phyloP scores from a whole-genome alignment of 2,113 vertebrate genomes.

The Turnix velox region DNA sequence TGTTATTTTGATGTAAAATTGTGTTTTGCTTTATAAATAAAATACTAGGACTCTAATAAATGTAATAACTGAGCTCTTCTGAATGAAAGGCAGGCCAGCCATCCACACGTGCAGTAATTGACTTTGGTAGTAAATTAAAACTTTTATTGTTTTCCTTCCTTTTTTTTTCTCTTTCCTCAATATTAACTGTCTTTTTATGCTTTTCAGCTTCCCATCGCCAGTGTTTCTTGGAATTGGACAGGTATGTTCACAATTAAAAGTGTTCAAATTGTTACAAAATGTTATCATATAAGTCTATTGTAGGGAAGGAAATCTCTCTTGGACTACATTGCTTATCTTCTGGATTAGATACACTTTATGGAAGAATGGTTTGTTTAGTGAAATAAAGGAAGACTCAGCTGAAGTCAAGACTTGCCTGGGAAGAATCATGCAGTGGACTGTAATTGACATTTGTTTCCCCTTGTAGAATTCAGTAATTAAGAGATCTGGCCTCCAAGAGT shows the following conservation, averaged over 20 bases:
- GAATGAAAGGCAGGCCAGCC: not conserved
- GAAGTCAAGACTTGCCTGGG: not conserved
- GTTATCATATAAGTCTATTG: not conserved
- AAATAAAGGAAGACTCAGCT: not conserved
- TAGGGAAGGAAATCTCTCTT: not conserved
- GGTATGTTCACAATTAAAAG: conserved; percentile 64
- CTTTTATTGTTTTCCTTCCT: not conserved
- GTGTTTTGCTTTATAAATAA: not conserved
- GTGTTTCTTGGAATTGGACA: conserved; percentile 78
- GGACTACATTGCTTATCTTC: not conserved
- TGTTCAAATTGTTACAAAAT: too few species aligned
- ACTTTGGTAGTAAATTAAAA: not conserved
- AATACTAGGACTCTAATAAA: not conserved
- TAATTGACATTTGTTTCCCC: not conserved
- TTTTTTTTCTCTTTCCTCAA: not conserved
- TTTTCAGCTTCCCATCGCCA: conserved; percentile 62
- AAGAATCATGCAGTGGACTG: not conserved
- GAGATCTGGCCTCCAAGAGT: not conserved
- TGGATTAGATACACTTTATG: not conserved
- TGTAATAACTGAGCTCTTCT: not conserved
- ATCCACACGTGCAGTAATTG: not conserved
- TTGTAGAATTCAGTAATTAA: not conserved
- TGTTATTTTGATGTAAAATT: not conserved
- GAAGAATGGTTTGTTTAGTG: not conserved
- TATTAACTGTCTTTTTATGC: conserved; percentile 28